phyloP scores from a whole-genome alignment of 2,797 vertebrate species.

The Halcyon badia region DNA sequence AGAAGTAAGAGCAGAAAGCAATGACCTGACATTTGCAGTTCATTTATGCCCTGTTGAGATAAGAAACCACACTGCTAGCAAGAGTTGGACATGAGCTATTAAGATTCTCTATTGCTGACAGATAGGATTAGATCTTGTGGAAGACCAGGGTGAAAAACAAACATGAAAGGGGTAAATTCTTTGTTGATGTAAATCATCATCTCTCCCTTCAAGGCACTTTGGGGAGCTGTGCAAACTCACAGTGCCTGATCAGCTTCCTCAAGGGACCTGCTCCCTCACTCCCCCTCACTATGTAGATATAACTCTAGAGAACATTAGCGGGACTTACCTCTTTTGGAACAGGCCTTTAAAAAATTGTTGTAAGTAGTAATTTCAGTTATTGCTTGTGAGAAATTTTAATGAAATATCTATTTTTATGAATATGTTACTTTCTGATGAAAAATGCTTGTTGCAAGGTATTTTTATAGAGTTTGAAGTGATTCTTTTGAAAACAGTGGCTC shows the following conservation, averaged over 20 bases:
- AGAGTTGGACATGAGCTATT: not conserved
- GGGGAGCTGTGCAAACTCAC: not conserved
- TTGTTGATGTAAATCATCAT: not conserved
- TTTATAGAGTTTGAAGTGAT: not conserved
- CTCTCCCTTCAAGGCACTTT: not conserved
- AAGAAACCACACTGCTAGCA: not conserved
- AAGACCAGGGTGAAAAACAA: slow-evolving; percentile 19
- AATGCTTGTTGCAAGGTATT: not conserved
- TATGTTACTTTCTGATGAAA: not conserved
- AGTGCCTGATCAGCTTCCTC: not conserved
- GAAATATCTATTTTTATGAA: not conserved
- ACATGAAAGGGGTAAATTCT: not conserved
- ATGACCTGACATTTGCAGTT: slow-evolving; percentile 13
- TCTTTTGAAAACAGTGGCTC: not conserved
- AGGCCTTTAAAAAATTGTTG: not conserved
- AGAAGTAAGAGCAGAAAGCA: not conserved
- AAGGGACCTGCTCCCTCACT: not conserved
- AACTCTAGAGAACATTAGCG: not conserved
- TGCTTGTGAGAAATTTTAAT: not conserved
- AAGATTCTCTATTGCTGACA: not conserved
- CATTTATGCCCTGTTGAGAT: not conserved
- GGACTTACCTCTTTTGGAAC: not conserved
- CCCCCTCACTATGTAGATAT: not conserved
- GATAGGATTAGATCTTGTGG: not conserved
- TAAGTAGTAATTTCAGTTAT: not conserved